Base-by-base conservation (phyloP, 2,113 vertebrate genomes). In the Labeo catla region DNA sequence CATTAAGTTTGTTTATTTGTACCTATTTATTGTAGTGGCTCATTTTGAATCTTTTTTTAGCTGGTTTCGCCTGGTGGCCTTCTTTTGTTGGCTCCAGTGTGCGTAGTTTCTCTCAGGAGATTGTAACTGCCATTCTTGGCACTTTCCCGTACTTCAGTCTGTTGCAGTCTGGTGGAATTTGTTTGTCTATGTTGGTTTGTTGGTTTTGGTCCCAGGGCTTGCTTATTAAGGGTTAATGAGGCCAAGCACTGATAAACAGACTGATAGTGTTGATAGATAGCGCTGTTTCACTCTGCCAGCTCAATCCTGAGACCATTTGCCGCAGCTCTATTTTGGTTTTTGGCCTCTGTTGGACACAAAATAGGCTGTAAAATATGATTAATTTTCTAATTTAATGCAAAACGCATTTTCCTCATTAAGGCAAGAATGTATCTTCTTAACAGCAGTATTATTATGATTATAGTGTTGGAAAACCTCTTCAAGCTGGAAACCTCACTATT, bases 1-100 rank as follows among this genome's bases (percentile, higher is more conserved):
- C 84, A 43, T 83, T 65, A 82, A 81, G 47, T 90, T 88, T 84
- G 59, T 90, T 89, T 90, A 83, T 86, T 88, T 70, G 80, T 39
- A 72, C 57, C 63, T 65, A 73, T 87, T 88, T 87, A 87, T 88
- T 91, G 76, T 74, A 72, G 57, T 36, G 43, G 72, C 83, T 47
- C 11, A 86, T 74, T 87, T 84, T 78, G 23, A 70, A n/a, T 81
- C 70, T 52, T 49, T 77, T 77, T 78, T 43, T 76, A 76, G 80
- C 61, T 59, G 65, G 23, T 65, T 87, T 89, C 84, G 73, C 52
- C 21, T 72, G 72, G 77, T 59, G 45, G 89, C 45, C 47, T 81
- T 84, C 36, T 74, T 78, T 81, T 85, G 13, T 82, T 16, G 19
- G 76, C 34, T 83, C 23, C 36, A 82, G 49, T 66, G 39, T 65